Conservation (phyloP, 2,113 vertebrate species). For the Eptesicus fuscus region DNA sequence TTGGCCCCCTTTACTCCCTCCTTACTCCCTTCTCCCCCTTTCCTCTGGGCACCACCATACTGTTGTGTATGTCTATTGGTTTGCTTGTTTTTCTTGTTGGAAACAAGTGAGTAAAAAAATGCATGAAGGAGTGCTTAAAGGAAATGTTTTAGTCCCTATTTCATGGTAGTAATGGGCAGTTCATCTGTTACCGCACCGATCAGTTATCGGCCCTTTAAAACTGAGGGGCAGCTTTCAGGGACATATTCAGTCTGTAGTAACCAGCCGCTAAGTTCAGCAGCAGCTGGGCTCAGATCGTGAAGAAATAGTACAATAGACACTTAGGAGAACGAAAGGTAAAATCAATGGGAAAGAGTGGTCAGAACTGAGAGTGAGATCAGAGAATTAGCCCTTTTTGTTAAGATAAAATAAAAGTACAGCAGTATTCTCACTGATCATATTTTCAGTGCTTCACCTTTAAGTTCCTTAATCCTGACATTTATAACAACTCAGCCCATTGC, state of each 20-base stretch:
- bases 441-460: background rate
- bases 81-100: background rate
- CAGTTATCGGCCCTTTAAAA: background rate
- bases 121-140: background rate
- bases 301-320: background rate
- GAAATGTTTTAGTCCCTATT: background rate
- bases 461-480: background rate
- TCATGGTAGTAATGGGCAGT: background rate
- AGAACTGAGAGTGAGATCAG: background rate
- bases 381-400: background rate
- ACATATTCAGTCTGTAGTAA: background rate
- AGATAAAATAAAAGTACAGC: background rate
- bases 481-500: fast-evolving
- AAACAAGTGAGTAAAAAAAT: background rate
- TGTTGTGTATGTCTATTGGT: background rate
- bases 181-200: background rate
- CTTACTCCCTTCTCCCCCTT: background rate
- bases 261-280: background rate
- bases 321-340: background rate
- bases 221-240: background rate
- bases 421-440: background rate
- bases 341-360: background rate
- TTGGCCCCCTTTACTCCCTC: background rate
- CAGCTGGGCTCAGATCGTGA: too few species aligned
- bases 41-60: background rate